Evolutionary conservation across 2,113 vertebrate genomes (phyloP).

Genomic region (Otus sunia): DNA sequence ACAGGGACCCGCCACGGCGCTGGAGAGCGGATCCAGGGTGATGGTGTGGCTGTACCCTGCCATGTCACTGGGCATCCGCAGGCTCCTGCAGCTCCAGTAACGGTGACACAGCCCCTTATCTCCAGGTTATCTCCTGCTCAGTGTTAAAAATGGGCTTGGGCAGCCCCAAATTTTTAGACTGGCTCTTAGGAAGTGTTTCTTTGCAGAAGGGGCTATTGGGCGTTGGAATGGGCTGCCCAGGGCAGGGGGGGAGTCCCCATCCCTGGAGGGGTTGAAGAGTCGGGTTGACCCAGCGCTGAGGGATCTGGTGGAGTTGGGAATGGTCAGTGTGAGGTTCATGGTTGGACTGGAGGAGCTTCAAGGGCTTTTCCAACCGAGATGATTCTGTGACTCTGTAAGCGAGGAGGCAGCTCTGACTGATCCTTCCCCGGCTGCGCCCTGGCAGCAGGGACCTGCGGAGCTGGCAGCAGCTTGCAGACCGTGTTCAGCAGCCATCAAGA

Average conservation of each 20-base stretch:
- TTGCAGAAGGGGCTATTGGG: too few relatives aligned
- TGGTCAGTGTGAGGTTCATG: too few relatives aligned
- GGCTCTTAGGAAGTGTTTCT: too few relatives aligned
- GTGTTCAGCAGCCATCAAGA: neutral
- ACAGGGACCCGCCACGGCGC: neutral
- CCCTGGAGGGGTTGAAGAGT: too few relatives aligned
- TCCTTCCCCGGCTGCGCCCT: neutral
- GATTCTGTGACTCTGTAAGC: too few relatives aligned
- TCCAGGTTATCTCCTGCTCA: neutral
- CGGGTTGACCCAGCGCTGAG: too few relatives aligned
- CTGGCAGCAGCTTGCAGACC: neutral
- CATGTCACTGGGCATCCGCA: neutral
- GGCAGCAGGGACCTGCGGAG: neutral
- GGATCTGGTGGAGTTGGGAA: too few relatives aligned
- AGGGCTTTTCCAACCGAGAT: too few relatives aligned
- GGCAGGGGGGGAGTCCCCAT: too few relatives aligned
- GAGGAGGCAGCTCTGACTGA: neutral
- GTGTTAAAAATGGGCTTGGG: neutral
- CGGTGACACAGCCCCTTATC: neutral
- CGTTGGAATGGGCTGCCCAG: too few relatives aligned
- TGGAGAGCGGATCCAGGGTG: neutral
- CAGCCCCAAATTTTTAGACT: neutral
- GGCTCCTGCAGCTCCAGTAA: neutral
- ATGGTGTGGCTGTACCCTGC: neutral
- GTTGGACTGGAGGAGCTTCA: too few relatives aligned